Conservation (phyloP, 1,140 invertebrate genomes). For the Camponotus vicinus region DNA sequence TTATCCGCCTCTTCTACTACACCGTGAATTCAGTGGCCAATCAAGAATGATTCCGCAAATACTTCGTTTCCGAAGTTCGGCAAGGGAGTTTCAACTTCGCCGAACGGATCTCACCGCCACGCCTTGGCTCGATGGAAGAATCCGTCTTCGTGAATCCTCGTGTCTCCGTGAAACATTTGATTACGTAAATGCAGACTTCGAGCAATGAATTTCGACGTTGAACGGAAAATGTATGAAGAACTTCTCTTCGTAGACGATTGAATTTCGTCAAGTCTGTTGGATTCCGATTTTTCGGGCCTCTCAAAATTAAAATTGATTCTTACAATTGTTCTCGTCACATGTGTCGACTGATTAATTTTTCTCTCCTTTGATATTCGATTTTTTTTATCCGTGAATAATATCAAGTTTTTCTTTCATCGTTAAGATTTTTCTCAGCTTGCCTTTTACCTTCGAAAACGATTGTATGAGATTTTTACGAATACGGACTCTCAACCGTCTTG, state of each 20-base stretch:
- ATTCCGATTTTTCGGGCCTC: background rate
- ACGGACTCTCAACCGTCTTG: background rate
- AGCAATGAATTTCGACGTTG: background rate
- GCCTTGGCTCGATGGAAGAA: background rate
- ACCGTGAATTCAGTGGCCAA: constrained; percentile 59
- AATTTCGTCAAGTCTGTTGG: background rate
- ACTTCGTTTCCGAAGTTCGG: constrained; percentile 49
- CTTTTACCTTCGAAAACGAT: background rate
- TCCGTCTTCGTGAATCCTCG: constrained; percentile 39
- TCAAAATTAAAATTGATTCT: background rate
- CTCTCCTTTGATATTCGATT: background rate
- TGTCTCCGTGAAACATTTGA: constrained; percentile 42
- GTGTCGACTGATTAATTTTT: background rate
- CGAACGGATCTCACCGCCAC: background rate
- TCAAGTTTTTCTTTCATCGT: background rate
- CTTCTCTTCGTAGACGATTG: too few relatives aligned
- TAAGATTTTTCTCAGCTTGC: background rate
- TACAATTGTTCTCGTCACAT: background rate
- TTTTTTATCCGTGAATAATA: background rate
- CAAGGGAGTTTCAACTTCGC: constrained; percentile 34
- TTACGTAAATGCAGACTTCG: constrained; percentile 48
- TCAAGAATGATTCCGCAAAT: constrained; percentile 61
- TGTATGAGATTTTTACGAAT: background rate
- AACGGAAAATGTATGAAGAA: background rate
- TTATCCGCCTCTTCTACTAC: constrained; percentile 47